Evolutionary conservation across 2,888 invertebrate genomes (phyloP).

Genomic region (Ophraella communa): DNA sequence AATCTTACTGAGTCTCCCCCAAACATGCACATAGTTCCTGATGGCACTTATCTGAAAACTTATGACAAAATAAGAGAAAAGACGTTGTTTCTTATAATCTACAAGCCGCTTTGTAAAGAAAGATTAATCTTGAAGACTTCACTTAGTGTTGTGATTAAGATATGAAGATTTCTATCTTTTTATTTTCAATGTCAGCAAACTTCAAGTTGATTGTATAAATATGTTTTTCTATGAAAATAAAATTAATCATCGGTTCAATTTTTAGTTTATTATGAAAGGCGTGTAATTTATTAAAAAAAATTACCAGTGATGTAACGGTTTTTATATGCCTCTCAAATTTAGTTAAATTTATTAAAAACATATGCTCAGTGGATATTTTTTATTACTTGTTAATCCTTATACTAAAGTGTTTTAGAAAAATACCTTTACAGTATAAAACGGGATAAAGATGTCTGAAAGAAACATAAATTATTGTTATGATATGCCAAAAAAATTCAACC

Average conservation of each 20-base stretch:
- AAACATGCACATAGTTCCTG: not conserved
- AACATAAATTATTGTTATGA: too few species aligned
- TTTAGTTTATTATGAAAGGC: slow-evolving; percentile 2
- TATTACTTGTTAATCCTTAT: not conserved
- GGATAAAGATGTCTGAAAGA: too few species aligned
- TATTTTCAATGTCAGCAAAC: slow-evolving; percentile 21
- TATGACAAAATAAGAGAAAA: slow-evolving; percentile 33
- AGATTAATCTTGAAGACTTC: slow-evolving; percentile 35
- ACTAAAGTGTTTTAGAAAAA: not conserved
- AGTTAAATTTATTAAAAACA: not conserved
- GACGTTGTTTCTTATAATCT: slow-evolving; percentile 24
- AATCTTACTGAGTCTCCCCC: not conserved
- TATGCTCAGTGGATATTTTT: not conserved
- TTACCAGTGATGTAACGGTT: slow-evolving; percentile 1
- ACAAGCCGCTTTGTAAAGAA: slow-evolving; percentile 29
- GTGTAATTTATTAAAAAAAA: not conserved
- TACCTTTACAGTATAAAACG: too few species aligned
- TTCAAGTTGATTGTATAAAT: slow-evolving; percentile 9
- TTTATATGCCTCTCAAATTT: too few species aligned
- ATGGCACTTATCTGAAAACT: slow-evolving; percentile 13
- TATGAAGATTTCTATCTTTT: slow-evolving; percentile 33
- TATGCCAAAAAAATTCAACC: too few species aligned
- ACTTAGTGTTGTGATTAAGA: slow-evolving; percentile 37
- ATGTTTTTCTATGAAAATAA: slow-evolving; percentile 7
- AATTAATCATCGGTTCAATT: slow-evolving; percentile 15